phyloP scores from a whole-genome alignment of 2,888 invertebrate species.

The Caradrina kadenii region DNA sequence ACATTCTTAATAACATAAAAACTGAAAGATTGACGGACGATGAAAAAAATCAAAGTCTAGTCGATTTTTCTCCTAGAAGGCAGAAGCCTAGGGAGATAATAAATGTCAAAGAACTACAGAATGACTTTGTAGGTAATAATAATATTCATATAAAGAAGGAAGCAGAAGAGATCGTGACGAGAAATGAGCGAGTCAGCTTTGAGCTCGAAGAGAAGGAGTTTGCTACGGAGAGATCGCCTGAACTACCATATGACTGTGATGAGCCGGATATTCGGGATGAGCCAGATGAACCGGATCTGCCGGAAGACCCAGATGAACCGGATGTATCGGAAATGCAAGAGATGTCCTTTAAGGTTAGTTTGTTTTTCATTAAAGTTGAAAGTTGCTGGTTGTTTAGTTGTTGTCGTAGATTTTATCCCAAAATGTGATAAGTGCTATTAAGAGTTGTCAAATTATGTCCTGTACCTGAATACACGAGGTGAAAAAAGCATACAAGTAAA shows the following conservation, averaged over 20 bases:
- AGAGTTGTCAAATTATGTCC: background rate
- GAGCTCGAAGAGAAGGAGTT: slow-evolving; percentile 50
- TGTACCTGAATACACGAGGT: too few species aligned
- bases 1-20: slow-evolving; percentile 86
- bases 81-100: slow-evolving; percentile 83
- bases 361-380: background rate
- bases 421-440: background rate
- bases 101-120: slow-evolving; percentile 86
- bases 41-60: slow-evolving; percentile 75
- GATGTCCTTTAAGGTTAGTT: slow-evolving; percentile 47
- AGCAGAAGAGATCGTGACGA: slow-evolving; percentile 62
- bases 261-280: background rate
- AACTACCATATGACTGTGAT: slow-evolving; percentile 7
- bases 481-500: too few species aligned
- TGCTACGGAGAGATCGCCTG: slow-evolving; percentile 40
- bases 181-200: slow-evolving; percentile 17
- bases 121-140: slow-evolving; percentile 82
- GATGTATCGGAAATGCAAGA: slow-evolving; percentile 31
- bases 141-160: slow-evolving; percentile 84
- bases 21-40: slow-evolving; percentile 85
- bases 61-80: slow-evolving; percentile 79
- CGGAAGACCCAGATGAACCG: background rate
- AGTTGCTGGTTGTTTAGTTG: slow-evolving; percentile 9
- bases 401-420: background rate
- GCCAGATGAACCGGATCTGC: background rate